Percentiles rank a stretch among this genome's conserved stretches.
phyloP scores from a whole-genome alignment of 1,140 invertebrate genomes.

The Daktulosphaira vitifoliae region DNA sequence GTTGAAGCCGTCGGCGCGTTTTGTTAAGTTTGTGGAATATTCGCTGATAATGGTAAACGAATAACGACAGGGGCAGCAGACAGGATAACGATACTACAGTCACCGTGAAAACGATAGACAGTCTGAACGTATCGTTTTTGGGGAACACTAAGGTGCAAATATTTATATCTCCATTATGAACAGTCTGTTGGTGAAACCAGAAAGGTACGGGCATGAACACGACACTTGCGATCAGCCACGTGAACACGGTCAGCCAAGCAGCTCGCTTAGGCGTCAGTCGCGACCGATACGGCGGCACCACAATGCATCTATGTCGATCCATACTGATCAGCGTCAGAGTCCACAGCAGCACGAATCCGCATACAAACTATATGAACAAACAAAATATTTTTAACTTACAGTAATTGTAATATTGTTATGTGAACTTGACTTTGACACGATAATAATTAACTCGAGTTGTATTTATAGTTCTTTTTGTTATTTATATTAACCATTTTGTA shows the following conservation, averaged over 20 bases:
- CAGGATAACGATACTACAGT: conserved; percentile 48
- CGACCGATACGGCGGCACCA: conserved; percentile 50
- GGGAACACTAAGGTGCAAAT: conserved; percentile 54
- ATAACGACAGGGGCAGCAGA: conserved; percentile 49
- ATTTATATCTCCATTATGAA: neutral
- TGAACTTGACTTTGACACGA: no score
- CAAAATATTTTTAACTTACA: neutral
- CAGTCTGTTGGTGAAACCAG: conserved; percentile 47
- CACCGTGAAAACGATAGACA: conserved; percentile 50
- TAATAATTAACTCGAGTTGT: no score
- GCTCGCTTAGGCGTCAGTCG: conserved; percentile 47
- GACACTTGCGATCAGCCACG: conserved; percentile 47
- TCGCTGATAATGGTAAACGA: conserved; percentile 51
- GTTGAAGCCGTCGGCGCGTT: conserved; percentile 47
- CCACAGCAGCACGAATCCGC: conserved; percentile 53
- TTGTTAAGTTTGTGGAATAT: conserved; percentile 51
- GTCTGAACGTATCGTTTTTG: conserved; percentile 44
- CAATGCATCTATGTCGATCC: conserved; percentile 51
- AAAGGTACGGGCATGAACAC: conserved; percentile 49
- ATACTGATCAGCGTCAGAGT: conserved; percentile 52
- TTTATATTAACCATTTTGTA: no score
- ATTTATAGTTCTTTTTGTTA: no score
- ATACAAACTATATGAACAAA: conserved; percentile 49
- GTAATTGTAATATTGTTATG: no score
- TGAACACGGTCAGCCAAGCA: conserved; percentile 43